Conservation (phyloP, 2,888 invertebrate species). For the Arge pagana region DNA sequence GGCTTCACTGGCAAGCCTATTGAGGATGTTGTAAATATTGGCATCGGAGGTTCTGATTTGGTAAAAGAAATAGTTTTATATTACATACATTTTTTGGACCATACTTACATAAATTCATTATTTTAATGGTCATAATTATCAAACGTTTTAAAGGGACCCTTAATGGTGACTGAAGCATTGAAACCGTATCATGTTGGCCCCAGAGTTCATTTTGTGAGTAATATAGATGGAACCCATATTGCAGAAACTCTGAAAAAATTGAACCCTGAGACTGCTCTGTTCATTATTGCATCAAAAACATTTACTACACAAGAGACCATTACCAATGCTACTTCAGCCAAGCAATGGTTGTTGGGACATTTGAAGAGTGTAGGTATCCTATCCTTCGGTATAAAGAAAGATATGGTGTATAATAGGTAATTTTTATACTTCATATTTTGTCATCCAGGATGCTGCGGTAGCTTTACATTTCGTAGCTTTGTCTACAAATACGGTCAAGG, state of each 20-base stretch:
- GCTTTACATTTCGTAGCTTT: conserved; percentile 98
- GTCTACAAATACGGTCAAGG: conserved; percentile 92
- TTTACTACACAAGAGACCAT: conserved; percentile 99
- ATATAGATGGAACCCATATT: conserved; percentile 98
- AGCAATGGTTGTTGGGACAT: conserved; percentile 86
- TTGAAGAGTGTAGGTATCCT: conserved; percentile 80
- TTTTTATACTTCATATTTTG: conserved; percentile 11
- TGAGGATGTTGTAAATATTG: conserved; percentile 98
- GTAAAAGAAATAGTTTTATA: conserved; percentile 61
- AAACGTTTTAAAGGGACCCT: conserved; percentile 72
- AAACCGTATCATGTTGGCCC: conserved; percentile 89
- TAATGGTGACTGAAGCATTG: conserved; percentile 98
- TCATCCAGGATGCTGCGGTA: conserved; percentile 79
- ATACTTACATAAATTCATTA: not conserved
- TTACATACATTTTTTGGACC: too few relatives aligned
- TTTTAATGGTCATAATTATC: conserved; percentile 3
- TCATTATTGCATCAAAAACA: conserved; percentile 99
- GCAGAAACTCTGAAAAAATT: conserved; percentile 90
- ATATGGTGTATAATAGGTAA: conserved; percentile 4
- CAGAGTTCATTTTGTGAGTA: conserved; percentile 94
- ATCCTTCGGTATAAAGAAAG: conserved; percentile 10
- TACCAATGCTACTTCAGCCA: conserved; percentile 98
- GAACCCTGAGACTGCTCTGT: conserved; percentile 91
- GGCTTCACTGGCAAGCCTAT: conserved; percentile 84
- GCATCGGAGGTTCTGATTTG: conserved; percentile 98